phyloP scores from a whole-genome alignment of 2,888 invertebrate genomes.

The Neuroscelio doddi region DNA sequence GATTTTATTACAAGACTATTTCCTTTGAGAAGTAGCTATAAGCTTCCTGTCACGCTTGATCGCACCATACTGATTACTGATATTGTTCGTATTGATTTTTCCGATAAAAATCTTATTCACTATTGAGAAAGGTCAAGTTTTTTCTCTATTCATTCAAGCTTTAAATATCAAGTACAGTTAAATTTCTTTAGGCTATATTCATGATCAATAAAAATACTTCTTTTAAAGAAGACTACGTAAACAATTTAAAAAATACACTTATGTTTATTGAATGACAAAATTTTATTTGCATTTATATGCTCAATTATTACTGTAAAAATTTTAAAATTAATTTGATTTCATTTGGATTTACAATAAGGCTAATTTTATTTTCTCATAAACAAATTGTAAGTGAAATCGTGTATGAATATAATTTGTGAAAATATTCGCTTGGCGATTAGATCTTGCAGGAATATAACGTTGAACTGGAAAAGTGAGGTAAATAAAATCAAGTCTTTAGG shows the following conservation, averaged over 20 bases:
- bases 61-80: conserved; percentile 39
- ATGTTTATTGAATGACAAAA: no score
- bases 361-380: no score
- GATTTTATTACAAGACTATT: conserved; percentile 42
- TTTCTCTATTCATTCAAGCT: conserved; percentile 5
- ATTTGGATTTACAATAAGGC: no score
- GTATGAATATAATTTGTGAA: conserved; percentile 25
- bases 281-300: no score
- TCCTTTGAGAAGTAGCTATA: conserved; percentile 33
- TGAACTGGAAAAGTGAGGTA: conserved; percentile 33
- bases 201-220: no score
- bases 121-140: conserved; percentile 25
- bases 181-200: no score
- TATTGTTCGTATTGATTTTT: conserved; percentile 45
- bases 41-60: conserved; percentile 37
- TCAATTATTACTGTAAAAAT: no score
- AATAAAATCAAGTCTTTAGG: conserved; percentile 38
- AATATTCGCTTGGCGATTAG: conserved; percentile 27
- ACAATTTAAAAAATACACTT: no score
- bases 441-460: conserved; percentile 39
- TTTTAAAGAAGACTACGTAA: no score
- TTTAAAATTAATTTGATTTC: no score
- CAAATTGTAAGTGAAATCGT: background rate
- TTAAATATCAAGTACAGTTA: no score
- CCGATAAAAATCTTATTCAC: conserved; percentile 18